These are phyloP conservation scores for Drosophila nannoptera DNA, from an alignment of 1,140 invertebrate species.

Conservation along the genomic window DNA sequence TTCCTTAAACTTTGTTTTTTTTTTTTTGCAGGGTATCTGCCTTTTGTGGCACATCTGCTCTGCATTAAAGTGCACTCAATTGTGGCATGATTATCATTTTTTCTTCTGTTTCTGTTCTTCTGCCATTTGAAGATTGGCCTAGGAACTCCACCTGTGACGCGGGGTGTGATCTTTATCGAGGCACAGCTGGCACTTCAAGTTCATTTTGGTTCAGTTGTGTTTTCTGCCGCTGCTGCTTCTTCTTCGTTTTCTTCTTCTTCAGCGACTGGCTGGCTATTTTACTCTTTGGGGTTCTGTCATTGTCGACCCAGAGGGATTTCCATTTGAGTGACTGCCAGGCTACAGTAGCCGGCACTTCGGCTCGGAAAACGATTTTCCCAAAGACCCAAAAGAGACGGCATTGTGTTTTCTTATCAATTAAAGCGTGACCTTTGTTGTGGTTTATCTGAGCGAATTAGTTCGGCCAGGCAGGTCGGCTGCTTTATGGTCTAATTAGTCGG, in stretches of 20 bases:
- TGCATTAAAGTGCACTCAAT: constrained; percentile 59
- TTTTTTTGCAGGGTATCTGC: constrained; percentile 21
- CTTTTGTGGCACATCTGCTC: not conserved
- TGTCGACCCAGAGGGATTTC: constrained; percentile 57
- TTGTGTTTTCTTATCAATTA: constrained; percentile 76
- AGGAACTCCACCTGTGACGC: constrained; percentile 58
- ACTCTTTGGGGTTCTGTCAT: constrained; percentile 31
- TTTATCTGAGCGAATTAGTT: constrained; percentile 71
- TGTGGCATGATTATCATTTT: constrained; percentile 57
- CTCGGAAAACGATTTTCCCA: constrained; percentile 36
- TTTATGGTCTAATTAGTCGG: constrained; percentile 76
- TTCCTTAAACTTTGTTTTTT: too few species aligned
- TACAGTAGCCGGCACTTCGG: constrained; percentile 39
- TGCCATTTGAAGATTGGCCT: constrained; percentile 7
- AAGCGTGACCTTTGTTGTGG: constrained; percentile 77
- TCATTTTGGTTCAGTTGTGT: constrained; percentile 33
- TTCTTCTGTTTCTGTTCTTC: constrained; percentile 1
- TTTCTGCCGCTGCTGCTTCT: not conserved
- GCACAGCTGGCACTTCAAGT: constrained; percentile 68
- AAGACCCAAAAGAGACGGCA: constrained; percentile 19
- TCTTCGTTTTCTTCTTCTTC: too few species aligned
- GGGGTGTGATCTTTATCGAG: constrained; percentile 72
- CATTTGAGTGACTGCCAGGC: constrained; percentile 54
- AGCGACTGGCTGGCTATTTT: too few species aligned
- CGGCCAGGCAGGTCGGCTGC: constrained; percentile 48